phyloP scores from a whole-genome alignment of 1,140 invertebrate genomes.

The Rhopalosiphum maidis region DNA sequence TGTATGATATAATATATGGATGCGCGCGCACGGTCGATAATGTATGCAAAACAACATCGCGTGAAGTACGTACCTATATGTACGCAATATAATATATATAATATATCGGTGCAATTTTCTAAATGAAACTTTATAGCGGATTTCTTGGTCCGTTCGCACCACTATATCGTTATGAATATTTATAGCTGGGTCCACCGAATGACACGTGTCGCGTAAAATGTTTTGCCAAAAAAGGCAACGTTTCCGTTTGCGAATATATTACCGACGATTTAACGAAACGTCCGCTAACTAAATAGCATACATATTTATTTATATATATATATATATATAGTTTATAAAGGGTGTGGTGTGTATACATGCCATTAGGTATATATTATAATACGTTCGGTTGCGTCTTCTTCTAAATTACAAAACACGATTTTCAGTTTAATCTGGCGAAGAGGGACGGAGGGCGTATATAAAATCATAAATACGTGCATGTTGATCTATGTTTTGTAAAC shows the following conservation, averaged over 20 bases:
- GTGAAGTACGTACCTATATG: not conserved
- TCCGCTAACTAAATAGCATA: not conserved
- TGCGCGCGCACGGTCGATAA: not conserved
- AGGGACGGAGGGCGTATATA: not conserved
- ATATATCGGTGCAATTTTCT: constrained; percentile 31
- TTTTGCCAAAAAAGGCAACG: constrained; percentile 18
- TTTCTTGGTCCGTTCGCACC: not conserved
- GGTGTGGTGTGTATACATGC: not conserved
- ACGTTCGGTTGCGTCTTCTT: not conserved
- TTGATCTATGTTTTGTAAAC: not conserved
- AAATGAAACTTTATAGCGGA: constrained; percentile 23
- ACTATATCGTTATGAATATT: constrained; percentile 37
- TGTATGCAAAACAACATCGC: not conserved
- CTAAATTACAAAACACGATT: not conserved
- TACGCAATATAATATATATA: not conserved
- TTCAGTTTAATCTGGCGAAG: not conserved
- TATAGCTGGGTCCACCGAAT: constrained; percentile 4
- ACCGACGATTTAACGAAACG: not conserved
- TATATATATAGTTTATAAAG: not conserved
- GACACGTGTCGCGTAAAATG: constrained; percentile 32
- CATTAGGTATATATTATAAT: not conserved
- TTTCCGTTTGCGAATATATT: not conserved
- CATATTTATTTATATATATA: not conserved
- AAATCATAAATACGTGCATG: not conserved
- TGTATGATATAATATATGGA: not conserved